Percentiles rank a stretch among this genome's conserved stretches.
Conservation (phyloP, 2,797 vertebrate species). For the Coluber constrictor region DNA sequence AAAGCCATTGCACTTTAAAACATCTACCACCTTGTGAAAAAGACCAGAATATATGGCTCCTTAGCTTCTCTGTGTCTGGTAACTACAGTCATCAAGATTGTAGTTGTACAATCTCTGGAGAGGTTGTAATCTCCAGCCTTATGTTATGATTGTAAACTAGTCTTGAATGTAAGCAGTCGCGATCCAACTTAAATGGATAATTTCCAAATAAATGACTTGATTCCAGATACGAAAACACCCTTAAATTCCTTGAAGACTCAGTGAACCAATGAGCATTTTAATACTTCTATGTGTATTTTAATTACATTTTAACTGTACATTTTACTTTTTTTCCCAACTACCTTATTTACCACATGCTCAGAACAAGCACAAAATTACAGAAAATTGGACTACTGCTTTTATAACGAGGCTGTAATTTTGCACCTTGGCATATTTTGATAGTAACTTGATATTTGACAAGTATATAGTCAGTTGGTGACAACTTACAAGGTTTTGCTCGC, state of each 20-base stretch:
- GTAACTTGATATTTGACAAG: accelerated
- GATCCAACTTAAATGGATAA: background rate
- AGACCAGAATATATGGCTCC: background rate
- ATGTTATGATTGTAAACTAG: background rate
- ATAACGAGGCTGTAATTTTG: background rate
- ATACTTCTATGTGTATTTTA: background rate
- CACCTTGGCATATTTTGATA: background rate
- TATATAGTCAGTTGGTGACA: background rate
- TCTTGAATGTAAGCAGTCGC: background rate
- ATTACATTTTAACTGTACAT: background rate
- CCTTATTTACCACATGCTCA: background rate
- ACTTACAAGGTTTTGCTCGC: constrained; percentile 85
- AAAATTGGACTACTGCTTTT: background rate
- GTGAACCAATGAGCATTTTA: background rate
- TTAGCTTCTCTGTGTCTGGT: background rate
- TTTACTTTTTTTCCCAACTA: background rate
- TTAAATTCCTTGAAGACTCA: background rate
- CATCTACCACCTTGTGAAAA: background rate
- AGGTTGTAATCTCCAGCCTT: background rate
- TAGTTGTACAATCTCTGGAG: no score
- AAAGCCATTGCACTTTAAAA: background rate
- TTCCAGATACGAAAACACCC: background rate
- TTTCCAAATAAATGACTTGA: background rate
- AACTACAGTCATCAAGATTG: background rate
- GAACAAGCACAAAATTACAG: background rate